Evolutionary conservation across 2,797 vertebrate genomes (phyloP).

Genomic region (Sebastes diaconus): DNA sequence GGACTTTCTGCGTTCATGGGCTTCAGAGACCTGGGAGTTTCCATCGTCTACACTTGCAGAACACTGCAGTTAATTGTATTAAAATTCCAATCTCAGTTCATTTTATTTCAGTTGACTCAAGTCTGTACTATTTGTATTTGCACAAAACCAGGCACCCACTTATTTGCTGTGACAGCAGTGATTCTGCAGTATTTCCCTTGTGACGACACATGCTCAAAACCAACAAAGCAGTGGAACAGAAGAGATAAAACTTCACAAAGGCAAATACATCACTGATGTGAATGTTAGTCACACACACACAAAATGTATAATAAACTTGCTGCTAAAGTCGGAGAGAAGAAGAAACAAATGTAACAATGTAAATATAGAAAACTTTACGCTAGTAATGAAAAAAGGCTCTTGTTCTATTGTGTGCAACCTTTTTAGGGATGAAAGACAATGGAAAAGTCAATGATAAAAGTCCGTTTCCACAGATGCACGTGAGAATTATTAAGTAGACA

Average conservation of each 20-base stretch:
- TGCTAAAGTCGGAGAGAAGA: not conserved
- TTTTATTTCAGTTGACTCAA: constrained; percentile 11
- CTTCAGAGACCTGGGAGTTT: not conserved
- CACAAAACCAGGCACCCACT: not conserved
- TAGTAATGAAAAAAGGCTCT: not conserved
- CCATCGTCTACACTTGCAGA: not conserved
- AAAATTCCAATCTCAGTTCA: not conserved
- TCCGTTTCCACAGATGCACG: no score
- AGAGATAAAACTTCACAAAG: not conserved
- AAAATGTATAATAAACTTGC: not conserved
- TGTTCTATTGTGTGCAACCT: not conserved
- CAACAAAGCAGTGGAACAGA: not conserved
- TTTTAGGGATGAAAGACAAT: not conserved
- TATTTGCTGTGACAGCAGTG: constrained; percentile 6
- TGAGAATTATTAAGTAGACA: no score
- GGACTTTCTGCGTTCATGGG: not conserved
- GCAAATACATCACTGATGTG: not conserved
- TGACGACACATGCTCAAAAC: not conserved
- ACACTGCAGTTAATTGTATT: not conserved
- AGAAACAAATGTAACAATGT: not conserved
- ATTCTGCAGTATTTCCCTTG: not conserved
- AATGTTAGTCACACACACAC: not conserved
- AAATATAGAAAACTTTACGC: not conserved
- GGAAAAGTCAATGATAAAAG: not conserved
- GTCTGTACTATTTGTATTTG: constrained; percentile 19